Base-by-base conservation (phyloP, 2,888 invertebrate species). In the Polymixis flavicincta region DNA sequence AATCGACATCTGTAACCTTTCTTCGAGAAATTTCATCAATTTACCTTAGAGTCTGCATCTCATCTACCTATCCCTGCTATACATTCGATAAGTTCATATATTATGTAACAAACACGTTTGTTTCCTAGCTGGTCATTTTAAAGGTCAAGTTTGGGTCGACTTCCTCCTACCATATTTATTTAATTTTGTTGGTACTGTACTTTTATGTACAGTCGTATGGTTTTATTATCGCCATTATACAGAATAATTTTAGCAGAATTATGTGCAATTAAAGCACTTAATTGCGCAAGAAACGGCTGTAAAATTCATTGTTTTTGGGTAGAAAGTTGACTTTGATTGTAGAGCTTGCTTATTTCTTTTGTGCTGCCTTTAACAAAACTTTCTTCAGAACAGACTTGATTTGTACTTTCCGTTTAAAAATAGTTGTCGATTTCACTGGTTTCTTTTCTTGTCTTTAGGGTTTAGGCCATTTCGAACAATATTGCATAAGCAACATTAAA, bases 81-180 rank as follows among this genome's bases (percentile, higher is more conserved):
- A 69, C 52, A 66, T 63, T 57, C 37, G 48, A 69, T 69, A 66
- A 55, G 17, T 57, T 55, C 57, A 74, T 83, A n/a, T 71, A 52
- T 73, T 73, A 78, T 85, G 68, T 78, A 85, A 84, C 64, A 59
- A 74, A 80, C 74, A 55, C 37, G 54, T 66, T 80, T 76, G n/a
- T 82, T 66, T 63, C 59, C 59, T 48, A 45, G n/a, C 45, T n/a
- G 25, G 37, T 32, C 2, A n/a, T 45, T 66, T 63, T 37, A 78
- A 78, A 85, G 83, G 81, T 83, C 84, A 85, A 82, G 72, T 74
- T 74, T 74, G 78, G 73, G 67, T 81, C 61, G 63, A 70, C 63
- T 75, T 80, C 80, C 76, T 71, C 8, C 59, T 54, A 42, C 45
- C 28, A 67, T 68, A 73, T 69, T 64, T n/a, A 57, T 52, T 42